Evolutionary conservation across 1,140 invertebrate species (phyloP).

Genomic region (Dryas iulia): DNA sequence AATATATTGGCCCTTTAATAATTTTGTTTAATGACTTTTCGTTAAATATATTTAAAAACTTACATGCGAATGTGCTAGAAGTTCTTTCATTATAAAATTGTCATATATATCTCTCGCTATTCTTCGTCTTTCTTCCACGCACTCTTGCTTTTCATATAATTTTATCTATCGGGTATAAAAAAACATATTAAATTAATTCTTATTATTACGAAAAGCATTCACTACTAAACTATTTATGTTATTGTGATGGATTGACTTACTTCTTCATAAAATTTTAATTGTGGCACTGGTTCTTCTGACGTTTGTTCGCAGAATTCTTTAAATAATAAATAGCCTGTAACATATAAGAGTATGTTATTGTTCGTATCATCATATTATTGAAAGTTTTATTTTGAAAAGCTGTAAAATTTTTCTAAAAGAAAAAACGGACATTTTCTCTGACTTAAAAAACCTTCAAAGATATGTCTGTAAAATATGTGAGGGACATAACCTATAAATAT

Average conservation of each 20-base stretch:
- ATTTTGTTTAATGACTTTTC: neutral
- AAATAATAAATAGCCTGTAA: constrained; percentile 98
- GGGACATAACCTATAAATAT: too few species aligned
- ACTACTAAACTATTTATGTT: neutral
- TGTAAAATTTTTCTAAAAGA: neutral
- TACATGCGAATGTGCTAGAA: constrained; percentile 98
- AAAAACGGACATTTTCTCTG: neutral
- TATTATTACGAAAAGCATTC: too few species aligned
- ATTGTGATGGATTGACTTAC: constrained; percentile 80
- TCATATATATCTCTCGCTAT: constrained; percentile 98
- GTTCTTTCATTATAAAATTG: constrained; percentile 99
- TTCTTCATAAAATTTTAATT: constrained; percentile 99
- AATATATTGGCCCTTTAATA: too few species aligned
- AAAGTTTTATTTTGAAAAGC: too few species aligned
- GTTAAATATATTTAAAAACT: constrained; percentile 52
- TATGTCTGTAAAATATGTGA: too few species aligned
- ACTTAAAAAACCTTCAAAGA: neutral
- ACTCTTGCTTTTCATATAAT: constrained; percentile 98
- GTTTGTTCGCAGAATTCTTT: constrained; percentile 99
- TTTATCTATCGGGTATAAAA: constrained; percentile 90
- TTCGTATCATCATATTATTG: too few species aligned
- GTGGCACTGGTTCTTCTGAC: constrained; percentile 96
- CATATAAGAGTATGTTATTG: constrained; percentile 50
- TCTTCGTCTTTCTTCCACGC: constrained; percentile 96
- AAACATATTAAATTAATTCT: neutral